phyloP scores from a whole-genome alignment of 2,888 invertebrate genomes.

The Eueremaeus valkanovi region DNA sequence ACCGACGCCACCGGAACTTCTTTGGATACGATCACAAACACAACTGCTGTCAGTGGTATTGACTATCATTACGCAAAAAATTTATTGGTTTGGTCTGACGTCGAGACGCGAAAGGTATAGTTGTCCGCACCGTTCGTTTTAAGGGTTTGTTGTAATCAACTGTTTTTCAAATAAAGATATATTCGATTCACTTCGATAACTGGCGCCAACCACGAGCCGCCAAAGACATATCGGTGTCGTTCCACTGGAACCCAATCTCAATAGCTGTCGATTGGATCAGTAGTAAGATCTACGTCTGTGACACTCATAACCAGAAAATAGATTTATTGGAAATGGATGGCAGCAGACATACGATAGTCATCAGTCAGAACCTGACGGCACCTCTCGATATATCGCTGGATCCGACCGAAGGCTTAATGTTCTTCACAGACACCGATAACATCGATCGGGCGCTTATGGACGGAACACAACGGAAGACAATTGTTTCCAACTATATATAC shows the following conservation, averaged over 20 bases:
- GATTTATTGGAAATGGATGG: constrained; percentile 87
- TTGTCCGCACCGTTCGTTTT: no score
- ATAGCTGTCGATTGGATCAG: constrained; percentile 96
- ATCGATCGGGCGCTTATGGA: constrained; percentile 86
- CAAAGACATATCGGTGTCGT: constrained; percentile 63
- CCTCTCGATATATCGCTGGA: constrained; percentile 90
- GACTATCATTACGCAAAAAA: constrained; percentile 76
- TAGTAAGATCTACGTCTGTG: constrained; percentile 90
- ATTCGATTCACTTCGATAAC: constrained; percentile 43
- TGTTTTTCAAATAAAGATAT: constrained; percentile 22
- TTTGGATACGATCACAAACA: constrained; percentile 65
- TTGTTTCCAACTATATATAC: constrained; percentile 87
- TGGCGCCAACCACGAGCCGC: constrained; percentile 28
- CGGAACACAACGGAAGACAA: constrained; percentile 73
- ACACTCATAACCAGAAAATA: constrained; percentile 85
- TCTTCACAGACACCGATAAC: constrained; percentile 58
- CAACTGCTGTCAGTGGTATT: constrained; percentile 77
- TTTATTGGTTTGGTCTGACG: constrained; percentile 81
- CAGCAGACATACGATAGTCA: constrained; percentile 79
- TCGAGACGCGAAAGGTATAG: constrained; percentile 56
- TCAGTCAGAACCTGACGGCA: constrained; percentile 83
- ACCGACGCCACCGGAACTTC: constrained; percentile 63
- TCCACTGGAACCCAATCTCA: constrained; percentile 83
- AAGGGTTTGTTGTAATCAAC: background rate
- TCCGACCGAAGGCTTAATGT: constrained; percentile 72